Evolutionary conservation across 2,113 vertebrate species (phyloP).

Genomic region (Tapirus terrestris): DNA sequence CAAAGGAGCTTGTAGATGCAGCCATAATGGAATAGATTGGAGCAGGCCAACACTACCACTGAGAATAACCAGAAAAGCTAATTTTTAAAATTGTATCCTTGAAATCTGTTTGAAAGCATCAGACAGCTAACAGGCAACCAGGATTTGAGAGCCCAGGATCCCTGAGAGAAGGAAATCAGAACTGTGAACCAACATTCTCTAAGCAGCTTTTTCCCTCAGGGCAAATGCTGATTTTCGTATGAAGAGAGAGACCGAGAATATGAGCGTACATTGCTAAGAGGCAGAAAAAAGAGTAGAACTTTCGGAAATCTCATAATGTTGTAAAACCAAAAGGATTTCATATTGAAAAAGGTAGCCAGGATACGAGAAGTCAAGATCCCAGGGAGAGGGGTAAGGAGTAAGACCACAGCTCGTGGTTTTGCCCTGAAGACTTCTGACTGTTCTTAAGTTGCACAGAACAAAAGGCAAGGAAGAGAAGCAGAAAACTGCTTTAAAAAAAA

Average conservation of each 20-base stretch:
- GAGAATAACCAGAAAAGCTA: constrained; percentile 23
- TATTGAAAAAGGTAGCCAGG: not conserved
- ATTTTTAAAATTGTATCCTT: not conserved
- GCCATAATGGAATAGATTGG: not conserved
- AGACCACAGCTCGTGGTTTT: not conserved
- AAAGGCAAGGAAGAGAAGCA: not conserved
- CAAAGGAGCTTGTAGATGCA: not conserved
- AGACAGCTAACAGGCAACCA: not conserved
- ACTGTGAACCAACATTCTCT: not conserved
- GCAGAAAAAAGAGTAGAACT: not conserved
- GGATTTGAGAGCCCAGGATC: not conserved
- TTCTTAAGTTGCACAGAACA: not conserved
- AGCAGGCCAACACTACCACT: not conserved
- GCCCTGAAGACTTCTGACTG: not conserved
- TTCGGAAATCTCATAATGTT: not conserved
- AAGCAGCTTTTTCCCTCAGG: not conserved
- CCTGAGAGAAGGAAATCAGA: not conserved
- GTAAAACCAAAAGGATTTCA: not conserved
- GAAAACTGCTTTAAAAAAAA: not conserved
- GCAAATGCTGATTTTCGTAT: not conserved
- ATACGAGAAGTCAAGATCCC: not conserved
- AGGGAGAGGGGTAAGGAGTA: not conserved
- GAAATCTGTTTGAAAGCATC: not conserved
- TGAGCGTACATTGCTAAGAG: not conserved
- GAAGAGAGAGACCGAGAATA: not conserved